Base-by-base conservation (phyloP, 2,888 invertebrate genomes). In the Oscheius sp. region DNA sequence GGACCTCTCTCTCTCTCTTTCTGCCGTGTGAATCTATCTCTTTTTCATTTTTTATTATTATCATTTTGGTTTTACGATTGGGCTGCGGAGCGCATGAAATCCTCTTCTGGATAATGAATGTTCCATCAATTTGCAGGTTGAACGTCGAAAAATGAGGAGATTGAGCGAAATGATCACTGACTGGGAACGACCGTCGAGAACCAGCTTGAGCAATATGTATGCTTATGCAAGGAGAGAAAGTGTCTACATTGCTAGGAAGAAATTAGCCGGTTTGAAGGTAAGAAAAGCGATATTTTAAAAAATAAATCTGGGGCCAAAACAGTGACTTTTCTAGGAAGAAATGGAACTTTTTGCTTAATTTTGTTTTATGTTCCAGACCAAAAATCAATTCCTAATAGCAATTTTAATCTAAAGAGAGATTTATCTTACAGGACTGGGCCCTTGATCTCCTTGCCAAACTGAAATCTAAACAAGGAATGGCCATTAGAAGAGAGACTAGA, bases 381-480 rank as follows among this genome's bases (percentile, higher is more conserved):
- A n/a, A n/a, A n/a, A n/a, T n/a, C n/a, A n/a, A n/a, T n/a, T n/a
- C n/a, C n/a, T n/a, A n/a, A n/a, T n/a, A n/a, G n/a, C n/a, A n/a
- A n/a, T n/a, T n/a, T n/a, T n/a, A n/a, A n/a, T n/a, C n/a, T n/a
- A n/a, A n/a, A n/a, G n/a, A n/a, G n/a, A n/a, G n/a, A n/a, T n/a
- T n/a, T n/a, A n/a, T n/a, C 15, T 67, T 77, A 15, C 48, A 81
- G 82, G 84, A 76, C 58, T 85, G 80, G 78, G 83, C 83, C 2
- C 53, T 84, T 5, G 85, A 87, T 61, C 67, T 86, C 8, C 55
- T 87, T 15, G 84, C 85, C 33, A 85, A 84, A 71, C 64, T 86
- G 37, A 84, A 84, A 58, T 84, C 83, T 0, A 84, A 83, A 63
- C 84, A 86, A 55, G 86, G 86, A 65, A 84, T 85, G 83, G 86